Evolutionary conservation across 2,797 vertebrate species (phyloP), one percentile per base, ranked within the genome.

Genomic region (Delichon dasypus): DNA sequence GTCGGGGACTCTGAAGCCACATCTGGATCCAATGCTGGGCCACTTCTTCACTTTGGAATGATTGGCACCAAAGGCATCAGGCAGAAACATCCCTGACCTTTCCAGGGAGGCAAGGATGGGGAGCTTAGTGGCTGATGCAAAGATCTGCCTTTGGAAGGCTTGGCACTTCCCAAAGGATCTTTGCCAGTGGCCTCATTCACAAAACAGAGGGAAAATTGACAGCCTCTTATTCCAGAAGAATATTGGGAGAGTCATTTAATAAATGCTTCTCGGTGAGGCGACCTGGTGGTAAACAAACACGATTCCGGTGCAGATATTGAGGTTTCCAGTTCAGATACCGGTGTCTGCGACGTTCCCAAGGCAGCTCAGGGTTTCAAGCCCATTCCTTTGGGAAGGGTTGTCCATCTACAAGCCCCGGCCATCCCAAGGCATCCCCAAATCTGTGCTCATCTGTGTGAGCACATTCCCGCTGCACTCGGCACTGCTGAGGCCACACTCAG

Each of bases 21-120:
- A 92, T 92, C 93, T 97, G 96, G 96, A 94, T 94, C 85, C 83
- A 93, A 88, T 95, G 91, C 17, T 44, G 88, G 76, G 66, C 36
- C 8, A 5, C 16, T 20, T 78, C 66, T 62, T 89, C 84, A 22
- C 65, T 81, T 62, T 45, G 70, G 51, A 74, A 57, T 58, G 65
- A 77, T 90, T 54, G 86, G 54, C 53, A 83, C 62, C 72, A 68
- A 92, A 87, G 5, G 13, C 67, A 76, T 25, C n/a, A 54, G 80
- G 60, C 34, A 7, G 1, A 75, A 75, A 80, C 44, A 55, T 34
- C 74, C 51, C 40, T 36, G 86, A 92, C 25, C 62, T 81, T 54
- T 44, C 44, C 44, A 27, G 57, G 68, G 48, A 71, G 51, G 74
- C 47, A 71, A 27, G 44, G 58, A 16, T 12, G 53, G 29, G 55